Conservation (phyloP, 2,797 vertebrate genomes). For the Acipenser transmontanus region DNA sequence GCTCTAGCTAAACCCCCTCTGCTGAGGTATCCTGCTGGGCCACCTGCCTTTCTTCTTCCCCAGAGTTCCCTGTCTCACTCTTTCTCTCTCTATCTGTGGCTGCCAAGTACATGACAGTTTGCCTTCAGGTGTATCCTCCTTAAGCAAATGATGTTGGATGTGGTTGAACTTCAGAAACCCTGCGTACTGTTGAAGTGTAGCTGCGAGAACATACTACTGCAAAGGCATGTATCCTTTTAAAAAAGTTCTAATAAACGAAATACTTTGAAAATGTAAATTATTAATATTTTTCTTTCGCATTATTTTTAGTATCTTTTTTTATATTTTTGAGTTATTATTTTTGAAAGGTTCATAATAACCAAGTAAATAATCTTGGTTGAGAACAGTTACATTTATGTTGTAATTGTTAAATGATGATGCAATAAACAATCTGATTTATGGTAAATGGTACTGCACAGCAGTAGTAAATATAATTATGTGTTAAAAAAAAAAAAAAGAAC, state of each 20-base stretch:
- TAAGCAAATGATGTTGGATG: background rate
- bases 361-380: too few species aligned
- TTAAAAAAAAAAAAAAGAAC: background rate
- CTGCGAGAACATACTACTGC: too few species aligned
- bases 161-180: background rate
- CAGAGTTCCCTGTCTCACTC: background rate
- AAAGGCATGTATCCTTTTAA: too few species aligned
- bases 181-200: background rate
- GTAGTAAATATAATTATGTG: background rate
- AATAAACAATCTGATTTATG: too few species aligned
- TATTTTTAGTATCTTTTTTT: too few species aligned
- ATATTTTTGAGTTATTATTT: too few species aligned
- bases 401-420: too few species aligned
- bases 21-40: background rate
- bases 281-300: too few species aligned
- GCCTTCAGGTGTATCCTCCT: background rate
- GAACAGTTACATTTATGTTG: too few species aligned
- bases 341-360: too few species aligned
- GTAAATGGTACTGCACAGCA: too few species aligned
- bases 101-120: background rate
- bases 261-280: too few species aligned
- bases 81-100: background rate
- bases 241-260: background rate
- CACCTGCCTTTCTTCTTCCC: background rate
- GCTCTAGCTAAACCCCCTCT: background rate